Conservation (phyloP, 2,888 invertebrate species). For the Onchidella celtica region DNA sequence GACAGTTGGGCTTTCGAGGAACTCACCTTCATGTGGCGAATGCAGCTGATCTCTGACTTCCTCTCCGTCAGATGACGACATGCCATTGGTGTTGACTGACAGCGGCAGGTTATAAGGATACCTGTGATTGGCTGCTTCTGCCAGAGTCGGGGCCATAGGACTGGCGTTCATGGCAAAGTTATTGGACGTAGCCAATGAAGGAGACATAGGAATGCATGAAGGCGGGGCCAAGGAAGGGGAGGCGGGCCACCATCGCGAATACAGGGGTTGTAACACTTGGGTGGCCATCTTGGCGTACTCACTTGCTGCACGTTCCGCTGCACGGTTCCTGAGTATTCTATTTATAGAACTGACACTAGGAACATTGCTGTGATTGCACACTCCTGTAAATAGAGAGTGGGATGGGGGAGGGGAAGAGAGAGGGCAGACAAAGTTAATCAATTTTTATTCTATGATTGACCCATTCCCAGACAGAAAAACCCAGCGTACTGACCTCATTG, state of each 20-base stretch:
- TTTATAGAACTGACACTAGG: constrained; percentile 98
- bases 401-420: too few species aligned
- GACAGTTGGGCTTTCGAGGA: too few species aligned
- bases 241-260: constrained; percentile 46
- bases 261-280: constrained; percentile 60
- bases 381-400: constrained; percentile 81
- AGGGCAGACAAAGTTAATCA: too few species aligned
- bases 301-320: constrained; percentile 96
- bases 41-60: constrained; percentile 10
- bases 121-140: not conserved
- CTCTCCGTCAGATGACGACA: not conserved
- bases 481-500: too few species aligned
- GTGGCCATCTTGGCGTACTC: constrained; percentile 87
- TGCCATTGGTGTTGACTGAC: not conserved
- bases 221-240: constrained; percentile 21
- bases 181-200: not conserved
- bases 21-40: not conserved
- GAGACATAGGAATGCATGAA: not conserved
- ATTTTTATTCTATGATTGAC: too few species aligned
- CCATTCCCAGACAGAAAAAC: too few species aligned
- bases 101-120: not conserved
- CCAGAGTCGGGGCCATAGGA: not conserved
- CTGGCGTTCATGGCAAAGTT: not conserved
- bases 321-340: constrained; percentile 95
- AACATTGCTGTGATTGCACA: constrained; percentile 96